Base-by-base conservation (phyloP, 2,888 invertebrate genomes). In the Cantharis lateralis region DNA sequence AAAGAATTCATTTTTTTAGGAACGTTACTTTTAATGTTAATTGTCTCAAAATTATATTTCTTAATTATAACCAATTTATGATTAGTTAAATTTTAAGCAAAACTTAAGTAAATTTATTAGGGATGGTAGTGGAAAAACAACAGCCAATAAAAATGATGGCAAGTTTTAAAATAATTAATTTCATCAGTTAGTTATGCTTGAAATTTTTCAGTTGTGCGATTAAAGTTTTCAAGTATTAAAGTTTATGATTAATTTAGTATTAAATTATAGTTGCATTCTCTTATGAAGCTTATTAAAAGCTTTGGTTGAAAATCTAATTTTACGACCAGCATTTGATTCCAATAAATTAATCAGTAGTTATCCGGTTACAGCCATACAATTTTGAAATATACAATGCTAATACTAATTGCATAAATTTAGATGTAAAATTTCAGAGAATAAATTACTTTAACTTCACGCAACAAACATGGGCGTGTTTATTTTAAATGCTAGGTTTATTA, bases 371-470 rank as follows among this genome's bases (percentile, higher is more conserved):
- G 69, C 48, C 28, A 61, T 76, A 72, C 74, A 78, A 76, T 78
- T 80, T 77, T 74, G 76, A 78, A 81, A 80, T 81, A 81, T 81
- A 80, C 81, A 80, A 80, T 81, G 79, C 80, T 81, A 79, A 80
- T 79, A 77, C 72, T 80, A 80, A 80, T 80, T 80, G 79, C 80
- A 76, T 77, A 75, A 72, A 80, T 79, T 80, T 78, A 78, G 78
- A 80, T 76, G 75, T 79, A 76, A 80, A 79, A 81, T 79, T 74
- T 78, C 77, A 78, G 74, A 64, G 81, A 80, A 81, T 80, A 81
- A 76, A 80, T 79, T 78, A 80, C 48, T 48, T 48, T 48, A 48
- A 48, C 48, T 48, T 48, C 48, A 48, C 48, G 48, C 48, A 48
- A 48, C 48, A 48, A 48, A 48, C 48, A 48, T 48, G 48, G 48